Percentiles rank a stretch among this genome's conserved stretches.
Conservation (phyloP, 2,113 vertebrate species). For the Copsychus sechellarum region DNA sequence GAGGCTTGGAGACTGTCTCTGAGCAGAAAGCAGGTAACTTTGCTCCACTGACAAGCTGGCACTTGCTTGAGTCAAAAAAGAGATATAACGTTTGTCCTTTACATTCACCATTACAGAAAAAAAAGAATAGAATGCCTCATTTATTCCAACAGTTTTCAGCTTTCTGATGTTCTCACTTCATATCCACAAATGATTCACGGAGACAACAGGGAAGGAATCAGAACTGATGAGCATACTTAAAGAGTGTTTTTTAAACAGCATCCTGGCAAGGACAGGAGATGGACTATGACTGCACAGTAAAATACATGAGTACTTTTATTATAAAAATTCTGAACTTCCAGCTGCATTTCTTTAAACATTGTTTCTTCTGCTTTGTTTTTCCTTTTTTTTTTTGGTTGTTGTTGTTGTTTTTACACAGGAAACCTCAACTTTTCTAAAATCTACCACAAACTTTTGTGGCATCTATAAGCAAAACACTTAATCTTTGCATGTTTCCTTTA, state of each 20-base stretch:
- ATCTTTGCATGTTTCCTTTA: not conserved
- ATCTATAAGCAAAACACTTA: not conserved
- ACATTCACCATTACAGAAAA: not conserved
- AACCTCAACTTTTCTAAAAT: not conserved
- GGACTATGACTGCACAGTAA: not conserved
- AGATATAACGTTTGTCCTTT: not conserved
- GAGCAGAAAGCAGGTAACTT: not conserved
- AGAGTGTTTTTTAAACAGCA: not conserved
- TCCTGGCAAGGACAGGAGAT: not conserved
- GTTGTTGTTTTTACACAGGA: not conserved
- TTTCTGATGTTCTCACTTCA: not conserved
- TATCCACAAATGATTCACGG: not conserved
- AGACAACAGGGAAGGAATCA: not conserved
- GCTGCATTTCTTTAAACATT: not conserved
- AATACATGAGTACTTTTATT: not conserved
- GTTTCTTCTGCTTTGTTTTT: not conserved
- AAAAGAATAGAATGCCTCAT: not conserved
- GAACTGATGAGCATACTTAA: not conserved
- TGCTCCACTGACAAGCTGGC: not conserved
- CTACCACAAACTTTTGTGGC: not conserved
- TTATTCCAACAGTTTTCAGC: not conserved
- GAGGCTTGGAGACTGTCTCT: not conserved
- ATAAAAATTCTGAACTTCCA: not conserved
- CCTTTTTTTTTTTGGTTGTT: too few relatives aligned
- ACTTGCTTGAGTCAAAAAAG: not conserved